Base-by-base conservation (phyloP, 1,140 invertebrate genomes). In the Euura saliciscinereae region DNA sequence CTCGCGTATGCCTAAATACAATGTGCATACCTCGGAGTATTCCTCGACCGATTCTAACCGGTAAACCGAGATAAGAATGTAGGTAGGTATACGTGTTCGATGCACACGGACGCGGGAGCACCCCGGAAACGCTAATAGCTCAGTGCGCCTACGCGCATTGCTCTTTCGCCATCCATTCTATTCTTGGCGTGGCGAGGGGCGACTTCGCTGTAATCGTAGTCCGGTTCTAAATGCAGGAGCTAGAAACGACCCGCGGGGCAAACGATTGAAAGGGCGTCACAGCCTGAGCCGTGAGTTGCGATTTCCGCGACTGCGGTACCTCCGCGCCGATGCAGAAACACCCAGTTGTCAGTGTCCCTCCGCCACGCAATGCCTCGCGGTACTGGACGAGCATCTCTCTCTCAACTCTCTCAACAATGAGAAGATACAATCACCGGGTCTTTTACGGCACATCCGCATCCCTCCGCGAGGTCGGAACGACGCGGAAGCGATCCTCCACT, bases 71-170 rank as follows among this genome's bases (percentile, higher is more conserved):
- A 28, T 28, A 28, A 28, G 28, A 28, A 28, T 28, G 28, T 28
- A 28, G 28, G 28, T 28, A 28, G 28, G 28, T 28, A 28, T 28
- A 28, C 28, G 28, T 28, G 28, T 28, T 28, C 28, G 28, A 28
- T 28, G 28, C 28, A 28, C 28, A 28, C 28, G 28, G 28, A 28
- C 28, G 28, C 28, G 51, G 51, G 8, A 59, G 8, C 51, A 59
- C 51, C 51, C 51, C 51, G 51, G 51, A 59, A 59, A 59, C 51
- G 13, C 51, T 8, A 59, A 59, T 59, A 59, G 51, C 51, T 59
- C 51, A 28, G 28, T 11, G 8, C 10, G 51, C 51, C 51, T 59
- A 59, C 51, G 51, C 51, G 13, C 51, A 4, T 6, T 59, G 6
- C 51, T 59, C 51, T 59, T 59, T 59, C 51, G 51, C 51, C 51